A percentile compares a stretch with the other conserved stretches of the same genome.
Conservation (phyloP, 2,797 vertebrate species). For the Pogoniulus pusillus region DNA sequence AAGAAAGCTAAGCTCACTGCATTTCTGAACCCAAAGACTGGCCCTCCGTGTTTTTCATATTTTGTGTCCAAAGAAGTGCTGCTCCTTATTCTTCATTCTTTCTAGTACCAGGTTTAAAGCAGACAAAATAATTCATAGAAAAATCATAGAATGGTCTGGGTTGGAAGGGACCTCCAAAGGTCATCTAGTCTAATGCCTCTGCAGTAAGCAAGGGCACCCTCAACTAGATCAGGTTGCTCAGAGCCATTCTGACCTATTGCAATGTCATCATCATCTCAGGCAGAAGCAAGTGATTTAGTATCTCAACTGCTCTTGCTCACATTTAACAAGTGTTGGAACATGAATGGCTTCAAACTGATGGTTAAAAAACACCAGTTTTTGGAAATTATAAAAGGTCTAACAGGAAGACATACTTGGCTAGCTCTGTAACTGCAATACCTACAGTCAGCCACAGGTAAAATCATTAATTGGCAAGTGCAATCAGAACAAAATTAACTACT, state of each 20-base stretch:
- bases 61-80: not conserved
- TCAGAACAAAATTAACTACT: not conserved
- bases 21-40: not conserved
- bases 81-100: not conserved
- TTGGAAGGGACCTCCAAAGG: too few species aligned
- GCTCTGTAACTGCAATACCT: not conserved
- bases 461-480: not conserved
- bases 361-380: not conserved
- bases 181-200: too few species aligned
- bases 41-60: not conserved
- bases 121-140: not conserved
- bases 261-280: too few species aligned
- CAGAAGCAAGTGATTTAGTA: too few species aligned
- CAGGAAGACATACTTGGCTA: not conserved
- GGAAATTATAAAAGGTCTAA: not conserved
- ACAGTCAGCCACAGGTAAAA: not conserved
- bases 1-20: not conserved
- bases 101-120: not conserved
- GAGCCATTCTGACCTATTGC: too few species aligned
- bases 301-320: not conserved
- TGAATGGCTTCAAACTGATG: not conserved
- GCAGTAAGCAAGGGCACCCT: too few species aligned
- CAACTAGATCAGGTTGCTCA: too few species aligned
- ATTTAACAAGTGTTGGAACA: not conserved
- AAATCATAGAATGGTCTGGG: too few species aligned